Conservation (phyloP, 2,888 invertebrate species). For the Allolobophora icterica region DNA sequence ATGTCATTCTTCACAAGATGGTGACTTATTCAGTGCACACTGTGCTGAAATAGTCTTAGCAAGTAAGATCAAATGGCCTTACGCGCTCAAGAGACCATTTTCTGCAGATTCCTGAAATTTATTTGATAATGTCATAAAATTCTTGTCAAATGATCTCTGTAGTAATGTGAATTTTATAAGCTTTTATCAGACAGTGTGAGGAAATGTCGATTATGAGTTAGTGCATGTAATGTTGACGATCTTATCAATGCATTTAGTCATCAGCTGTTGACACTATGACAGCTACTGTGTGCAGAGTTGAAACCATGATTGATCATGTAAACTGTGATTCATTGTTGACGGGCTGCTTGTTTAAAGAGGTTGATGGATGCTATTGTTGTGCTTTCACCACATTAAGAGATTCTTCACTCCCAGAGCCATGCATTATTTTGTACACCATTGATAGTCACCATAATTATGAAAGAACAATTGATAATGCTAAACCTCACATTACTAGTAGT, state of each 20-base stretch:
- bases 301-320: neutral
- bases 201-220: neutral
- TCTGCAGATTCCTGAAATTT: constrained; percentile 6
- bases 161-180: neutral
- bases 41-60: neutral
- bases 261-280: neutral
- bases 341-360: neutral
- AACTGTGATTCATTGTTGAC: neutral
- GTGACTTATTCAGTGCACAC: neutral
- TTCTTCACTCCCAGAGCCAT: neutral
- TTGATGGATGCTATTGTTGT: neutral
- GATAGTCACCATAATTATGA: neutral
- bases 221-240: neutral
- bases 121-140: neutral
- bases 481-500: no score
- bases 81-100: neutral
- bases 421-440: neutral
- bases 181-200: neutral
- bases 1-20: neutral
- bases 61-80: neutral
- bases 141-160: neutral
- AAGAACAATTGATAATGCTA: neutral
- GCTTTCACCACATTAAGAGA: neutral
- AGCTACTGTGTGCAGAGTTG: neutral
- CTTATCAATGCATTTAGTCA: neutral